Percentiles rank a stretch among this genome's conserved stretches.
These are phyloP conservation scores for Tineola bisselliella DNA, from an alignment of 2,888 invertebrate species.

Conservation along the genomic window DNA sequence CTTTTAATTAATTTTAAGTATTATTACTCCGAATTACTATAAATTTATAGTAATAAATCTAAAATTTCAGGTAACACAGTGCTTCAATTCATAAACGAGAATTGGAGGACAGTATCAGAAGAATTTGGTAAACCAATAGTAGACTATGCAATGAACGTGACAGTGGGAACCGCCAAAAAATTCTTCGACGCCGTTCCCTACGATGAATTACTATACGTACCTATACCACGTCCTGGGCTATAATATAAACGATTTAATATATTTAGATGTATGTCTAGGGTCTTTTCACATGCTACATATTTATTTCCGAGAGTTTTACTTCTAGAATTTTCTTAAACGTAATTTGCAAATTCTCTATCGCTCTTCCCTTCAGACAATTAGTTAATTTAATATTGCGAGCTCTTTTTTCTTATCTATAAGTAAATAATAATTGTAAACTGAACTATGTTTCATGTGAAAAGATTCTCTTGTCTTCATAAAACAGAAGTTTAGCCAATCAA, in stretches of 20 bases:
- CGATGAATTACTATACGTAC: constrained; percentile 51
- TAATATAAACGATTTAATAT: neutral
- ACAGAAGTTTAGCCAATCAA: too few relatives aligned
- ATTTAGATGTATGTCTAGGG: neutral
- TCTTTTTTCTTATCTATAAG: too few relatives aligned
- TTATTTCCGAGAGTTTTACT: too few relatives aligned
- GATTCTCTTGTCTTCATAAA: too few relatives aligned
- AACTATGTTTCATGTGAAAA: too few relatives aligned
- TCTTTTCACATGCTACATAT: neutral
- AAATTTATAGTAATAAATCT: neutral
- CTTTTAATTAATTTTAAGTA: too few relatives aligned
- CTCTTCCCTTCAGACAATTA: too few relatives aligned
- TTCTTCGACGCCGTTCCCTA: constrained; percentile 58
- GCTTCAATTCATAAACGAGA: constrained; percentile 53
- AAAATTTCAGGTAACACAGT: constrained; percentile 52
- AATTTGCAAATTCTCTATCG: too few relatives aligned
- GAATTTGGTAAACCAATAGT: constrained; percentile 60
- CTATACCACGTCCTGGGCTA: constrained; percentile 32
- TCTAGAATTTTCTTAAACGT: too few relatives aligned
- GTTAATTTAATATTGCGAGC: too few relatives aligned
- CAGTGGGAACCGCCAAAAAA: constrained; percentile 49
- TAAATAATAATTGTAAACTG: too few relatives aligned
- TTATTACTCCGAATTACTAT: too few relatives aligned
- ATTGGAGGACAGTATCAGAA: constrained; percentile 58
- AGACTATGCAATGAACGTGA: constrained; percentile 55